These are phyloP conservation scores for Alviniconcha marisindica DNA, from an alignment of 1,140 invertebrate genomes.

Conservation along the genomic window DNA sequence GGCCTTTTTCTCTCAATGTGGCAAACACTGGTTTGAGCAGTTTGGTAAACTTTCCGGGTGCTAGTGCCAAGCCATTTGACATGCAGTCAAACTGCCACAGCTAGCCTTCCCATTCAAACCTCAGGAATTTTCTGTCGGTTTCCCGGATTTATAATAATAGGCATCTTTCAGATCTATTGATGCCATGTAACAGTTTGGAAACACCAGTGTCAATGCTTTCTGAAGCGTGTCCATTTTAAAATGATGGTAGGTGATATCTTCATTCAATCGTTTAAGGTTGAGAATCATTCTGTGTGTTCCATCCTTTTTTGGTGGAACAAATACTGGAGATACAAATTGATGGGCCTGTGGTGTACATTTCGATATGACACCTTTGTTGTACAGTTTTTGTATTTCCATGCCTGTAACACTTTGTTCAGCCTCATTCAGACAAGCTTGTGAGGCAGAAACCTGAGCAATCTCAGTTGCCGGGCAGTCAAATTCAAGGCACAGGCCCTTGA, in stretches of 20 bases:
- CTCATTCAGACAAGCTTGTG: background rate
- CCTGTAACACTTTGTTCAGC: background rate
- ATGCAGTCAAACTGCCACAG: constrained; percentile 39
- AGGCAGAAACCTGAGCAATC: background rate
- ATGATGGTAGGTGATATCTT: constrained; percentile 48
- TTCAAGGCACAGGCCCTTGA: background rate
- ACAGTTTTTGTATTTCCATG: background rate
- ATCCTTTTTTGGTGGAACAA: constrained; percentile 47
- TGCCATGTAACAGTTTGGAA: constrained; percentile 51
- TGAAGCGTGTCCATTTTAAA: too few relatives aligned
- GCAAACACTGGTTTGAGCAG: constrained; percentile 41
- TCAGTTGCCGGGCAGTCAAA: background rate
- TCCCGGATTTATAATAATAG: constrained; percentile 46
- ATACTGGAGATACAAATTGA: constrained; percentile 54
- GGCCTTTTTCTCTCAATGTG: constrained; percentile 23
- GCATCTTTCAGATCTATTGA: too few relatives aligned
- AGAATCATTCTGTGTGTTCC: constrained; percentile 52
- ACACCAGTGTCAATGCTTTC: constrained; percentile 42
- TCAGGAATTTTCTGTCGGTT: constrained; percentile 39
- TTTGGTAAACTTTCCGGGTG: constrained; percentile 40
- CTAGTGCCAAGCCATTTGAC: constrained; percentile 42
- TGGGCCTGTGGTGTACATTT: background rate
- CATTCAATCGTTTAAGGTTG: constrained; percentile 54
- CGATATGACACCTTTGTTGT: background rate
- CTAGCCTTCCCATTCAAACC: background rate